These are phyloP conservation scores for Epistrophe grossulariae DNA, from an alignment of 2,888 invertebrate genomes.

Conservation along the genomic window DNA sequence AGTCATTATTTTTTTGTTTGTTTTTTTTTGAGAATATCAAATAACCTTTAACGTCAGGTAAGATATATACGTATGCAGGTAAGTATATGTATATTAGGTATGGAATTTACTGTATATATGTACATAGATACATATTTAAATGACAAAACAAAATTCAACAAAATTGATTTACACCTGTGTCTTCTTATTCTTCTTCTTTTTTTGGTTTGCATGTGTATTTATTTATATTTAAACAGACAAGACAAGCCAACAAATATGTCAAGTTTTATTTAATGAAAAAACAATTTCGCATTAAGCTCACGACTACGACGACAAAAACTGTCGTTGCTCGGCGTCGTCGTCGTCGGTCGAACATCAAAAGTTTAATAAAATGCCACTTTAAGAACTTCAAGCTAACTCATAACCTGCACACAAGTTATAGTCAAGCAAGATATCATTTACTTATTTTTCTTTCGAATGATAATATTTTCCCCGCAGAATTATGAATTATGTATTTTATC, in stretches of 20 bases:
- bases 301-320: no score
- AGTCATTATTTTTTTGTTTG: background rate
- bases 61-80: background rate
- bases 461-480: background rate
- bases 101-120: background rate
- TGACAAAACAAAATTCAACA: slow-evolving; percentile 35
- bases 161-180: slow-evolving; percentile 66
- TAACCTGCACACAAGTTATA: background rate
- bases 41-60: slow-evolving; percentile 17
- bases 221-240: slow-evolving; percentile 12
- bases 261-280: slow-evolving; percentile 60
- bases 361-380: slow-evolving; percentile 41
- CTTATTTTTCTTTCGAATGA: background rate
- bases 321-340: no score
- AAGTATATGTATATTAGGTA: no score
- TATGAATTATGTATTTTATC: background rate
- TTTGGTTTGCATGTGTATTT: background rate
- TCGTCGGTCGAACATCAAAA: background rate
- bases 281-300: slow-evolving; percentile 62
- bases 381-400: slow-evolving; percentile 29
- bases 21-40: slow-evolving; percentile 35
- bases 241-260: slow-evolving; percentile 49
- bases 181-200: slow-evolving; percentile 20
- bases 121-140: slow-evolving; percentile 8
- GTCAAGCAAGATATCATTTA: no score